Evolutionary conservation across 1,140 invertebrate genomes (phyloP).

Genomic region (Elymnias hypermnestra): DNA sequence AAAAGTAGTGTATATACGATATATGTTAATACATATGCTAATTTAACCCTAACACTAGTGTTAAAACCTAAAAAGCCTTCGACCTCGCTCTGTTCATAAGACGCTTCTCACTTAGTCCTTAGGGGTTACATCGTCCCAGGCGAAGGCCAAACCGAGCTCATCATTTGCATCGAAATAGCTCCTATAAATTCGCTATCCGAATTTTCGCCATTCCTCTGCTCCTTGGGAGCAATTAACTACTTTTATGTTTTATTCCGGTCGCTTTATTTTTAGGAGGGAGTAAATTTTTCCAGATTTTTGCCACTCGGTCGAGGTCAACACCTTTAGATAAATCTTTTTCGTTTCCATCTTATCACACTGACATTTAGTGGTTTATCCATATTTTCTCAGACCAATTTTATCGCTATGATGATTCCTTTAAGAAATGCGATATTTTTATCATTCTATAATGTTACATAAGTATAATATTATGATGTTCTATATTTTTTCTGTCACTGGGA

Average conservation of each 20-base stretch:
- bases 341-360: background rate
- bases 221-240: conserved; percentile 2
- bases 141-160: conserved; percentile 53
- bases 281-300: background rate
- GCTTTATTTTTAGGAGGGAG: background rate
- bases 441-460: no score
- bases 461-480: no score
- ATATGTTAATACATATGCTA: no score
- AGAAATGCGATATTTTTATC: no score
- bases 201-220: conserved; percentile 50
- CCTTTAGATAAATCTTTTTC: background rate
- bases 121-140: conserved; percentile 47
- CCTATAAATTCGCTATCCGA: conserved; percentile 70
- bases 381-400: no score
- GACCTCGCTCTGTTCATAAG: conserved; percentile 49
- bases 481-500: no score
- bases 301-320: background rate
- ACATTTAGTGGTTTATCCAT: no score
- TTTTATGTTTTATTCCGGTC: conserved; percentile 1
- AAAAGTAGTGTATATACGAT: no score
- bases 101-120: conserved; percentile 68
- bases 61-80: conserved; percentile 26
- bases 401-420: no score
- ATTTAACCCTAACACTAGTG: no score
- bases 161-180: conserved; percentile 73